Base-by-base conservation (phyloP, 2,113 vertebrate species). In the Nannobrachium achirus region DNA sequence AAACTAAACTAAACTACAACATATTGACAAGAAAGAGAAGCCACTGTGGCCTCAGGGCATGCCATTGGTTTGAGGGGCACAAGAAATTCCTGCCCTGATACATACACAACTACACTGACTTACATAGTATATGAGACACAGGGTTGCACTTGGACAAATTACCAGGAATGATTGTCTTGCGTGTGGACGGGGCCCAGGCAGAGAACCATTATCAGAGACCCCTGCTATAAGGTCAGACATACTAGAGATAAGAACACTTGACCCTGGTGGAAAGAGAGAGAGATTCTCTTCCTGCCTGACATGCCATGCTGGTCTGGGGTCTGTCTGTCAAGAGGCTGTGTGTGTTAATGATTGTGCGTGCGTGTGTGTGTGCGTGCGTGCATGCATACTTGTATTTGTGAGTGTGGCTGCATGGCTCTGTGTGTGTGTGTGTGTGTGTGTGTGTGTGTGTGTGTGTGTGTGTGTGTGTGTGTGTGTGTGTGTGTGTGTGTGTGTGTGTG, bases 231-330 rank as follows among this genome's bases (percentile, higher is more conserved):
- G 80, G 81, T 81, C 81, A 87, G 72, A 84, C 75, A 66, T 8
- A 76, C 77, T 76, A 71, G 71, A 84, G 86, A 84, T 84, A 85
- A 90, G 76, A 82, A 45, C 49, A 65, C 55, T 14, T 82, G 80
- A 86, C 86, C 76, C 77, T 70, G 59, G 75, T 63, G 44, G 44
- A 33, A 33, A 68, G 18, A 60, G 60, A 25, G 51, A 73, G 56
- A 75, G 44, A 69, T 75, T 80, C 68, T 71, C 69, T 68, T 80
- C 60, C 61, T 75, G 69, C 64, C 65, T 60, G 56, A 56, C 72
- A 76, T 81, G 78, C 76, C 51, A 9, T 57, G 45, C 57, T 81
- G 69, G 41, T 79, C 86, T 82, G 86, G 56, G 56, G 58, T 66
- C 55, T 58, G 80, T 87, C 88, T 87, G 75, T 88, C 83, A 86